A percentile compares a stretch with the other conserved stretches of the same genome.
Evolutionary conservation across 2,888 invertebrate species (phyloP).

Genomic region (Isotomurus palustris): DNA sequence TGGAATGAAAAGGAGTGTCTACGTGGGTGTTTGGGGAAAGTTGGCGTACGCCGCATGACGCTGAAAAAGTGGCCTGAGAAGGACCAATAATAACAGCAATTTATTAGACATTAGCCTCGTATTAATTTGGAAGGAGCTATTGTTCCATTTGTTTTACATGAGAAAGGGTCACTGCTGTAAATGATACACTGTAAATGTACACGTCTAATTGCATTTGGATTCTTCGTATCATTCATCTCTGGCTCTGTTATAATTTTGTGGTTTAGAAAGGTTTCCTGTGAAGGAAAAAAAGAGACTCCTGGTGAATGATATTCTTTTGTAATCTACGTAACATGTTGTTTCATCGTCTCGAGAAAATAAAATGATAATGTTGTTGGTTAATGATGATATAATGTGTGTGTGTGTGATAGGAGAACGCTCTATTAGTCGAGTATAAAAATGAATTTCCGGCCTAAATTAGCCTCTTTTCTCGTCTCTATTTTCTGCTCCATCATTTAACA

Average conservation of each 20-base stretch:
- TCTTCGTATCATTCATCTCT: no score
- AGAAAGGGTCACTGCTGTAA: no score
- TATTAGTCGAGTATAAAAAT: slow-evolving; percentile 44
- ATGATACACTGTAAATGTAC: no score
- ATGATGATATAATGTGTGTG: slow-evolving; percentile 38
- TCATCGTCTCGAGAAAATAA: background rate
- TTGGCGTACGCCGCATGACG: slow-evolving; percentile 27
- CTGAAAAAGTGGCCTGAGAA: slow-evolving; percentile 13
- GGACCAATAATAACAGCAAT: slow-evolving; percentile 20
- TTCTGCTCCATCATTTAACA: slow-evolving; percentile 45
- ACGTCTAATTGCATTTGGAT: no score
- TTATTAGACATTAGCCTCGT: slow-evolving; percentile 22
- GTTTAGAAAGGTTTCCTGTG: no score
- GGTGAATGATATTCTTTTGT: no score
- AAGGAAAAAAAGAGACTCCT: no score
- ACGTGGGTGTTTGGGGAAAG: slow-evolving; percentile 19
- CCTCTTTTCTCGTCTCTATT: slow-evolving; percentile 31
- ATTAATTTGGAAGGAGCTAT: slow-evolving; percentile 17
- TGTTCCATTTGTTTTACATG: no score
- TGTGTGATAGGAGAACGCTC: slow-evolving; percentile 26
- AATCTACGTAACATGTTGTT: no score
- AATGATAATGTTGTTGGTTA: slow-evolving; percentile 29
- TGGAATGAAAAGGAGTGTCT: slow-evolving; percentile 7
- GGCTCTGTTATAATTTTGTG: no score
- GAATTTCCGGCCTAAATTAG: slow-evolving; percentile 45